phyloP scores from a whole-genome alignment of 2,888 invertebrate species.

The Galeruca laticollis region DNA sequence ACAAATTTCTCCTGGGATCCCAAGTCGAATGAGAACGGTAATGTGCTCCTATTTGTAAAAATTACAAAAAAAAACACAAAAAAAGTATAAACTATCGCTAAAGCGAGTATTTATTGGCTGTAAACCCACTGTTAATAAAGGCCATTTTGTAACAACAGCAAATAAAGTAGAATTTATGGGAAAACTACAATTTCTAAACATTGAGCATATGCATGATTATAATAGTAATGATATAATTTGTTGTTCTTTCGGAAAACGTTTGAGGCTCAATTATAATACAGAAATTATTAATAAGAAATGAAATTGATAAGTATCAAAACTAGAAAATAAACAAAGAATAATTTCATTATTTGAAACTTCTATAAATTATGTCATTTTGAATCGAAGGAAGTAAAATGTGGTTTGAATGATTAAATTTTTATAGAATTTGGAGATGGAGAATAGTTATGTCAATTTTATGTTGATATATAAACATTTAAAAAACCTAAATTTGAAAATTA shows the following conservation, averaged over 20 bases:
- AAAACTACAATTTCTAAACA: constrained; percentile 39
- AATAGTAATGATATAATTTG: constrained; percentile 15
- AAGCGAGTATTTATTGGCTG: constrained; percentile 39
- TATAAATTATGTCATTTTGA: too few species aligned
- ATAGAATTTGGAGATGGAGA: too few species aligned
- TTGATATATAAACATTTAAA: too few species aligned
- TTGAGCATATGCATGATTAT: constrained; percentile 43
- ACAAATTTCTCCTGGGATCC: constrained; percentile 91
- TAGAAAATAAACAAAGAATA: too few species aligned
- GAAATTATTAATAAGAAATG: too few species aligned
- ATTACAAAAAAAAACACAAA: constrained; percentile 43
- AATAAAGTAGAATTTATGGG: constrained; percentile 34
- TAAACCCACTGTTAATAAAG: constrained; percentile 42
- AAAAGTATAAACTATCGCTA: constrained; percentile 44
- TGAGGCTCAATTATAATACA: too few species aligned
- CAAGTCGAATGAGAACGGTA: constrained; percentile 80
- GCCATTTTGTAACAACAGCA: constrained; percentile 41
- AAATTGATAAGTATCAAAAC: too few species aligned
- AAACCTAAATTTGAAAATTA: too few species aligned
- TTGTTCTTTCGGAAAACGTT: constrained; percentile 5
- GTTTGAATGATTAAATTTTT: too few species aligned
- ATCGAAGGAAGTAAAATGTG: too few species aligned
- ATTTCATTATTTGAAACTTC: too few species aligned
- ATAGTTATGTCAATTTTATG: too few species aligned
- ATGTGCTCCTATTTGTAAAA: constrained; percentile 63